Evolutionary conservation across 2,888 invertebrate species (phyloP).

Genomic region (Caenorhabditis virilis): DNA sequence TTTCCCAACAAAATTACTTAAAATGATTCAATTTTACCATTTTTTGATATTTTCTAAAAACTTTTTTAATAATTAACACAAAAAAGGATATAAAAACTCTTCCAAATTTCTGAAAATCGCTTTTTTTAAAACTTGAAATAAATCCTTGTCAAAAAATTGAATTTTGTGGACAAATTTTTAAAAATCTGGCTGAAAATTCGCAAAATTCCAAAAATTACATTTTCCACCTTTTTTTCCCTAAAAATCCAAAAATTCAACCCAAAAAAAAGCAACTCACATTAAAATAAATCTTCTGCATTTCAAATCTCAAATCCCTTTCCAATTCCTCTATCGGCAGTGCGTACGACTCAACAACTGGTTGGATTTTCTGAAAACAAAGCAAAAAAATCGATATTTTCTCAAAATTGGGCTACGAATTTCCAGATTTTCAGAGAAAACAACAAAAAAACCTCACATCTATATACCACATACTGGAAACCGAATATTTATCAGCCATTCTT

Average conservation of each 20-base stretch:
- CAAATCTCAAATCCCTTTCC: slow-evolving; percentile 50
- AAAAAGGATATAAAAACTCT: no score
- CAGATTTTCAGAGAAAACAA: background rate
- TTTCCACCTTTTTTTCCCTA: background rate
- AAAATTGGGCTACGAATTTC: slow-evolving; percentile 2
- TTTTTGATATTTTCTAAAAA: no score
- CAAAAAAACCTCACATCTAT: slow-evolving; percentile 55
- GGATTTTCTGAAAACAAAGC: slow-evolving; percentile 55
- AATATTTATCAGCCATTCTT: slow-evolving; percentile 54
- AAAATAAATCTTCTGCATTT: slow-evolving; percentile 58
- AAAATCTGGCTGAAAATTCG: no score
- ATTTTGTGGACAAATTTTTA: no score
- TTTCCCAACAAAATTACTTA: no score
- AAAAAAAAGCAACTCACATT: slow-evolving; percentile 12
- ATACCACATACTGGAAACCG: slow-evolving; percentile 59
- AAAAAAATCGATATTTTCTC: background rate
- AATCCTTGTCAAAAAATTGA: no score
- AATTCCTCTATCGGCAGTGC: slow-evolving; percentile 44
- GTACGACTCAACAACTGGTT: slow-evolving; percentile 52
- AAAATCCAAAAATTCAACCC: background rate
- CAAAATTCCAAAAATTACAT: no score
- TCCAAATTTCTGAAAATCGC: no score
- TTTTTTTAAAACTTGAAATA: no score
- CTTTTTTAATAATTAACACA: no score
- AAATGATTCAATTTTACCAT: no score